A percentile compares a stretch with the other conserved stretches of the same genome.
Conservation (phyloP, 2,888 invertebrate species). For the Andrena bucephala region DNA sequence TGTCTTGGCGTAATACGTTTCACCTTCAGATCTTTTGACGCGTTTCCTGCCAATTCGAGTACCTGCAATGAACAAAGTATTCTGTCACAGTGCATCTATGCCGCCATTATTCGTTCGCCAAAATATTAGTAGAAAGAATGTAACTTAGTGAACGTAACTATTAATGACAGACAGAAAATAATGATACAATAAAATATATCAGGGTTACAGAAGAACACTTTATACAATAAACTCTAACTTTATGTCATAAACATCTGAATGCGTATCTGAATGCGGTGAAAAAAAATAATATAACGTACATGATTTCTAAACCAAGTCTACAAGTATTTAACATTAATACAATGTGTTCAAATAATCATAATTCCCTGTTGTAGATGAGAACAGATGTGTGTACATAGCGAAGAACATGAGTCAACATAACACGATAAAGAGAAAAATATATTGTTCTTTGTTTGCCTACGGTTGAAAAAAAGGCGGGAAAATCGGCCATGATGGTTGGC, state of each 20-base stretch:
- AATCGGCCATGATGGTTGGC: conserved; percentile 63
- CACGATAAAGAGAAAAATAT: conserved; percentile 19
- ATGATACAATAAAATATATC: too few relatives aligned
- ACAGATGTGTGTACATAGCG: neutral
- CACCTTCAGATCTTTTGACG: conserved; percentile 99
- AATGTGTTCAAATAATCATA: neutral
- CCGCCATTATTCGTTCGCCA: too few relatives aligned
- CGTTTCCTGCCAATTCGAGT: conserved; percentile 99
- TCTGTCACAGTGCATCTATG: neutral
- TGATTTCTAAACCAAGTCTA: too few relatives aligned
- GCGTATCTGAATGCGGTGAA: too few relatives aligned
- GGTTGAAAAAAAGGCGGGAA: conserved; percentile 69
- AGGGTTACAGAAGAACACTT: too few relatives aligned
- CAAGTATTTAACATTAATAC: neutral
- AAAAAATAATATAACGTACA: too few relatives aligned
- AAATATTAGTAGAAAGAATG: neutral
- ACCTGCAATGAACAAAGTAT: conserved; percentile 88
- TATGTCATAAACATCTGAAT: too few relatives aligned
- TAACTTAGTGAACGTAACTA: neutral
- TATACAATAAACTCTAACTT: too few relatives aligned
- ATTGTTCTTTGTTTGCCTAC: conserved; percentile 22
- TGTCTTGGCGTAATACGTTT: conserved; percentile 99
- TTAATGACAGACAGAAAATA: neutral
- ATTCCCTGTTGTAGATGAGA: conserved; percentile 12
- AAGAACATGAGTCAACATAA: neutral